Base-by-base conservation (phyloP, 2,888 invertebrate genomes). In the Petrolisthes manimaculis region DNA sequence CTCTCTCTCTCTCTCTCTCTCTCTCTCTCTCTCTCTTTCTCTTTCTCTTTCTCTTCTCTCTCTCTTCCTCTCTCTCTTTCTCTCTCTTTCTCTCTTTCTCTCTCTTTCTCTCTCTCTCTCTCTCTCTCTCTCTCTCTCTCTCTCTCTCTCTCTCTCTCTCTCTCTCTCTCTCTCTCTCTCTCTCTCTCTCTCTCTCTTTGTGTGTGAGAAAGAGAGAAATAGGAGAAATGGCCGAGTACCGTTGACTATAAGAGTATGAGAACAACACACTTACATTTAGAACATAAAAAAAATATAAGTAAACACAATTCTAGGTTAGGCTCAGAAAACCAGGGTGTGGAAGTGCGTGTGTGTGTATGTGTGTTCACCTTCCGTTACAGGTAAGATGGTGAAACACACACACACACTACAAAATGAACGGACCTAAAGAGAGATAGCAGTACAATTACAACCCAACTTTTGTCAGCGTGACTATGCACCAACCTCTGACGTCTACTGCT, bases 41-140 rank as follows among this genome's bases (percentile, higher is more conserved):
- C 61, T 82, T 56, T 24, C 4, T 9, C 51, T 74, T 74, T 21
- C 9, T 84, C 9, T 74, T 74, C 54, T 74, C 84, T 71, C 54
- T 82, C 82, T 84, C 53, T 71, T 74, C 53, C 51, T 71, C 71
- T 84, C 75, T 84, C 74, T 84, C 54, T 53, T 53, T 71, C 74
- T 71, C 74, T 74, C 75, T 71, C 84, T 71, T 74, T 71, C 74
- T 84, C 69, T 67, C 71, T 67, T 51, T 84, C 69, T 84, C 69
- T 83, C 69, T 74, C 71, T 84, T 74, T 84, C 84, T 84, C 84
- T 84, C 84, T 84, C 84, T 84, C 84, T 84, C 84, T 84, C 84
- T 84, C 84, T 84, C 84, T 84, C 84, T 84, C 84, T 84, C 84
- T 84, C 84, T 84, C 84, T 84, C 84, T 84, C 84, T 84, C 84